A percentile compares a stretch with the other conserved stretches of the same genome.
phyloP scores from a whole-genome alignment of 2,888 invertebrate species.

The Lumbricus terrestris region DNA sequence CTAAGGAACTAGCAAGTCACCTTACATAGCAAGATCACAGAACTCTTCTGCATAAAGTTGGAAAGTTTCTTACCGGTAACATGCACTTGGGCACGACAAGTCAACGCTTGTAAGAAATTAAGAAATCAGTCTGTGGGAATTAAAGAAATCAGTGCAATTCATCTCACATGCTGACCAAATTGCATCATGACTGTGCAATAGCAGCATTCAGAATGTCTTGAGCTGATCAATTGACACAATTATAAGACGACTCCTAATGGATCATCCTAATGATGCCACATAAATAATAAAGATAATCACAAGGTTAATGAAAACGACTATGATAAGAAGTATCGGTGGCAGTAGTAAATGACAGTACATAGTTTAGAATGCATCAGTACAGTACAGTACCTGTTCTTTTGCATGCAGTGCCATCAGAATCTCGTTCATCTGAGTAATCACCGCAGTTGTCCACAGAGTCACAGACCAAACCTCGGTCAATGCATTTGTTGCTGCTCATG shows the following conservation, averaged over 20 bases:
- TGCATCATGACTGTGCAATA: not conserved
- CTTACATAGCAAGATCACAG: not conserved
- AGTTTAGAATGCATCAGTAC: not conserved
- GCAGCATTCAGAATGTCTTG: no score
- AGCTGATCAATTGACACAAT: no score
- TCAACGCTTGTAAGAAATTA: not conserved
- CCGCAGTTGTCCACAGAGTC: conserved; percentile 56
- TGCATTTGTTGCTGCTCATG: conserved; percentile 49
- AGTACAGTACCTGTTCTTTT: conserved; percentile 31
- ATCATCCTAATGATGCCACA: not conserved
- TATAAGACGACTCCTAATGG: no score
- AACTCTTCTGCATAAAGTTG: not conserved
- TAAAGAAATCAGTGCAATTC: not conserved
- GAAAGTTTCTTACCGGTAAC: not conserved
- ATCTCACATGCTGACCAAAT: not conserved
- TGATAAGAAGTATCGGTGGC: not conserved
- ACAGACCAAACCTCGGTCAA: conserved; percentile 51
- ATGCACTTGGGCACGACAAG: not conserved
- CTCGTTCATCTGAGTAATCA: conserved; percentile 53
- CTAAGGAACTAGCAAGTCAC: not conserved
- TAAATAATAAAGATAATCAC: not conserved
- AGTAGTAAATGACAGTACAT: not conserved
- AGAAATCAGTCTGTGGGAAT: no score
- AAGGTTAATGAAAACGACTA: not conserved
- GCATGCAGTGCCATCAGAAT: conserved; percentile 49